phyloP scores from a whole-genome alignment of 2,888 invertebrate genomes.

The Drosophila neonasuta region DNA sequence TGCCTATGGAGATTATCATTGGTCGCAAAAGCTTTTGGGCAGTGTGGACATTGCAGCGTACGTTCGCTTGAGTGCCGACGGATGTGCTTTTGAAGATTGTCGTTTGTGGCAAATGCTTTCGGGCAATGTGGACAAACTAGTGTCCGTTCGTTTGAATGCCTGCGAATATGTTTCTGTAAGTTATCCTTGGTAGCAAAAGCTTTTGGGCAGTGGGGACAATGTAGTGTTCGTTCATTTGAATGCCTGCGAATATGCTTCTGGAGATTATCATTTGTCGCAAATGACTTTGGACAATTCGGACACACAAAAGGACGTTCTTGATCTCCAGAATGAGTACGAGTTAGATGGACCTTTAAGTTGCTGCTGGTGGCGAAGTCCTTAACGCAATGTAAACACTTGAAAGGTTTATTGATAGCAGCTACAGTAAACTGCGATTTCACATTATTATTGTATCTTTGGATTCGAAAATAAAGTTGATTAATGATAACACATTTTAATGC shows the following conservation, averaged over 20 bases:
- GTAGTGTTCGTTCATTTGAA: slow-evolving; percentile 44
- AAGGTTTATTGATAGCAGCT: slow-evolving; percentile 30
- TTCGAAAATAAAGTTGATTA: background rate
- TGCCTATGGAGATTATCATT: slow-evolving; percentile 53
- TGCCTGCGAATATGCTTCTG: slow-evolving; percentile 51
- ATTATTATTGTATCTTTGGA: slow-evolving; percentile 25
- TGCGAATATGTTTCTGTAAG: slow-evolving; percentile 49
- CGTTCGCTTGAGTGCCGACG: slow-evolving; percentile 48
- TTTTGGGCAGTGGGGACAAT: slow-evolving; percentile 52
- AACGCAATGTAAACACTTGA: slow-evolving; percentile 46
- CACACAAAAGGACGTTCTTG: slow-evolving; percentile 51
- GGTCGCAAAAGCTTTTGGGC: slow-evolving; percentile 52
- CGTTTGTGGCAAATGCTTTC: slow-evolving; percentile 51
- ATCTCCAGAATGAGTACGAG: slow-evolving; percentile 48
- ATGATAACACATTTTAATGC: background rate
- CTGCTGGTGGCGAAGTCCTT: slow-evolving; percentile 54
- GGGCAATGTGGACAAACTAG: slow-evolving; percentile 49
- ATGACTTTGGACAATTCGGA: slow-evolving; percentile 48
- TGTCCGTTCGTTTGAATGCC: slow-evolving; percentile 48
- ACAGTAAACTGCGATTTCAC: slow-evolving; percentile 14
- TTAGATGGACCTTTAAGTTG: slow-evolving; percentile 47
- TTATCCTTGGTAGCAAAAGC: slow-evolving; percentile 56
- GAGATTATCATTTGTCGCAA: slow-evolving; percentile 49
- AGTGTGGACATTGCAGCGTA: slow-evolving; percentile 47
- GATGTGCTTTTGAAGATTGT: slow-evolving; percentile 54